Percentiles rank a stretch among this genome's conserved stretches.
phyloP scores from a whole-genome alignment of 2,888 invertebrate genomes.

The Idaea biselata region DNA sequence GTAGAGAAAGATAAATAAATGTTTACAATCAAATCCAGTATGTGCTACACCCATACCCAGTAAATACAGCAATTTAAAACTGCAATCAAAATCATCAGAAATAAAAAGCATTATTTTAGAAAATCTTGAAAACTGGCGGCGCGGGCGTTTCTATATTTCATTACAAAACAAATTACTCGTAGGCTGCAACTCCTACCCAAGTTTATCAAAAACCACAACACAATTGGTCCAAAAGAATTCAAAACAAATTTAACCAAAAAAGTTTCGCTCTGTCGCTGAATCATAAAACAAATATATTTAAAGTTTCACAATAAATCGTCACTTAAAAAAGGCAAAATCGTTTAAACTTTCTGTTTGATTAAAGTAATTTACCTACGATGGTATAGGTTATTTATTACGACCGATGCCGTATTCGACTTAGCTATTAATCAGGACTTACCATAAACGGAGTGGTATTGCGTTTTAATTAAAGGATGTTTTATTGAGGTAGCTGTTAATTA shows the following conservation, averaged over 20 bases:
- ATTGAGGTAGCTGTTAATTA: slow-evolving; percentile 2
- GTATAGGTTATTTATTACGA: neutral
- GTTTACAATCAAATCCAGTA: too few relatives aligned
- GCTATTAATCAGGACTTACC: slow-evolving; percentile 17
- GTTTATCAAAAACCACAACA: neutral
- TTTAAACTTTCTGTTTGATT: neutral
- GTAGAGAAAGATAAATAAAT: too few relatives aligned
- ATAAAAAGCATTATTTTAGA: too few relatives aligned
- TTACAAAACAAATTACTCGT: neutral
- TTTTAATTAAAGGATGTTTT: slow-evolving; percentile 23
- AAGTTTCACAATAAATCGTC: neutral
- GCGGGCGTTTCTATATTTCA: neutral
- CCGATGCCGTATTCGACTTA: slow-evolving; percentile 9
- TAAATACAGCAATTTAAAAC: too few relatives aligned
- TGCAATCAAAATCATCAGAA: too few relatives aligned
- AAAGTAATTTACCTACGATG: neutral
- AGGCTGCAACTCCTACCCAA: neutral
- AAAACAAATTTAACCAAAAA: neutral
- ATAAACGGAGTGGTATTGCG: slow-evolving; percentile 16
- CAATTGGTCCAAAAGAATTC: neutral
- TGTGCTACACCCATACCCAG: too few relatives aligned
- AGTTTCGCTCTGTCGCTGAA: neutral
- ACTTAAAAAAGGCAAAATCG: neutral
- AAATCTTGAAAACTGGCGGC: too few relatives aligned
- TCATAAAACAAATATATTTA: neutral